Conservation (phyloP, 2,888 invertebrate species). For the Camptogramma bilineatum region DNA sequence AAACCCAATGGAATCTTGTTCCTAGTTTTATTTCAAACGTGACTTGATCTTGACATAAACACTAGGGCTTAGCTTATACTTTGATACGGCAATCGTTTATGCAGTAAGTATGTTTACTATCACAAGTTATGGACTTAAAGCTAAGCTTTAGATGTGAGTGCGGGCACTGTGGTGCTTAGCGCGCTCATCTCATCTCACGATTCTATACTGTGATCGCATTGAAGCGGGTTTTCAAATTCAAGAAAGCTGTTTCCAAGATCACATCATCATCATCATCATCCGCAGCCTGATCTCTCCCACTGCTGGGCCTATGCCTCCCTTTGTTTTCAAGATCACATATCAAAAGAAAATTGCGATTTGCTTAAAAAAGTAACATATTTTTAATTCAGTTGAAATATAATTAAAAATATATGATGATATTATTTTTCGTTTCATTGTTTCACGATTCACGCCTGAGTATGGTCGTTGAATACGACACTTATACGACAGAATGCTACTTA, state of each 20-base stretch:
- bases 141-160: slow-evolving; percentile 2
- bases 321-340: too few relatives aligned
- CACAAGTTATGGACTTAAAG: background rate
- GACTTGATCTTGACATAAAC: slow-evolving; percentile 33
- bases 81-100: slow-evolving; percentile 14
- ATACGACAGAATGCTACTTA: too few relatives aligned
- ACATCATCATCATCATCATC: too few relatives aligned
- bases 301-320: too few relatives aligned
- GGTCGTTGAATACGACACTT: too few relatives aligned
- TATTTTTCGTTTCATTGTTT: too few relatives aligned
- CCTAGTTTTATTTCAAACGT: slow-evolving; percentile 38
- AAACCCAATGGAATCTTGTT: slow-evolving; percentile 36
- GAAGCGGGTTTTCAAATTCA: background rate
- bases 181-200: background rate
- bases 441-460: too few relatives aligned
- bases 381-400: too few relatives aligned
- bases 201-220: background rate
- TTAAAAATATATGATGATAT: too few relatives aligned
- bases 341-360: too few relatives aligned
- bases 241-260: background rate
- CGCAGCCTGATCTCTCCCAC: too few relatives aligned
- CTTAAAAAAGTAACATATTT: too few relatives aligned
- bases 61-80: slow-evolving; percentile 27
- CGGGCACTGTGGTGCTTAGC: background rate
- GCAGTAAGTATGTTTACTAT: slow-evolving; percentile 8